Percentiles rank a stretch among this genome's conserved stretches.
Conservation (phyloP, 2,797 vertebrate species). For the Loris lydekkerianus region DNA sequence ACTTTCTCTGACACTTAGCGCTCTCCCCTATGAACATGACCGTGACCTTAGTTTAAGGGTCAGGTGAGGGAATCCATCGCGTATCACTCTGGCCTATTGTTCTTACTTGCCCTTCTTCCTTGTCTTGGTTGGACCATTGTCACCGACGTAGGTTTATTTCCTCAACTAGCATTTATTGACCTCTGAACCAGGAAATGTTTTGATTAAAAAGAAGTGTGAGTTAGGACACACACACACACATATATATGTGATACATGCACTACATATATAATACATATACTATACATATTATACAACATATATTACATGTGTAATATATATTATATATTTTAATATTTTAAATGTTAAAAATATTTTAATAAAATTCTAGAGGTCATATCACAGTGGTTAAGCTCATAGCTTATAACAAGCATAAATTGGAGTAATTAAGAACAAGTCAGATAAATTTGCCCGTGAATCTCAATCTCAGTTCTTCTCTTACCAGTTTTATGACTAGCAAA, state of each 20-base stretch:
- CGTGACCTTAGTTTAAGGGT: neutral
- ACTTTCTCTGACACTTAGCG: neutral
- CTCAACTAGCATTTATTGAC: constrained; percentile 6
- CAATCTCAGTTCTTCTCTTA: constrained; percentile 30
- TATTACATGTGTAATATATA: neutral
- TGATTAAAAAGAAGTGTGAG: neutral
- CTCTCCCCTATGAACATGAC: neutral
- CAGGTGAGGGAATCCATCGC: neutral
- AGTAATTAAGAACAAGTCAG: constrained; percentile 27
- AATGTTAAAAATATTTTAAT: neutral
- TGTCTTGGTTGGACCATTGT: neutral
- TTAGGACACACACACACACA: neutral
- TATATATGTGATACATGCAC: neutral
- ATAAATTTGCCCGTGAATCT: neutral
- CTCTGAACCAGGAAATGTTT: neutral
- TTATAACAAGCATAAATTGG: neutral
- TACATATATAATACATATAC: neutral
- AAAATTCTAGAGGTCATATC: neutral
- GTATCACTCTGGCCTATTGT: neutral
- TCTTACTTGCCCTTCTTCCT: neutral
- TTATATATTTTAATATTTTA: neutral
- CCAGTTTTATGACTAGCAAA: neutral
- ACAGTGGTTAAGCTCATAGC: neutral
- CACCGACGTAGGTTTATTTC: neutral
- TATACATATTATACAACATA: neutral